phyloP scores from a whole-genome alignment of 2,797 vertebrate genomes.

The Muscicapa striata region DNA sequence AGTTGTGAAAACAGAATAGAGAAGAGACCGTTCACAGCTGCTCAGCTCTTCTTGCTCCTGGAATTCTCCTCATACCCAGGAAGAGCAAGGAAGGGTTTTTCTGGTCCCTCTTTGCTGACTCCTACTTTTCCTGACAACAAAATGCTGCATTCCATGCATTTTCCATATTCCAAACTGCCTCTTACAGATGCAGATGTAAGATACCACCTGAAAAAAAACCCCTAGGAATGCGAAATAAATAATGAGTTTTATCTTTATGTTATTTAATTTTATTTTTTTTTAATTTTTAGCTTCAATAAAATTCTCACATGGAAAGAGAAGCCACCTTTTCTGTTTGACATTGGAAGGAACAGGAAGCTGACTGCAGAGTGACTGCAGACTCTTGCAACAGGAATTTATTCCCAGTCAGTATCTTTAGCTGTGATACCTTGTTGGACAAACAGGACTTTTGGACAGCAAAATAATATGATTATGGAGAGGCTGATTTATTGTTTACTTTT shows the following conservation, averaged over 20 bases:
- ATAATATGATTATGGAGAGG: too few relatives aligned
- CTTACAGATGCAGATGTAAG: not conserved
- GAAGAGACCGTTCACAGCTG: not conserved
- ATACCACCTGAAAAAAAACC: not conserved
- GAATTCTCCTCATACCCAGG: not conserved
- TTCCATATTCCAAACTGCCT: not conserved
- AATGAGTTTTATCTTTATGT: not conserved
- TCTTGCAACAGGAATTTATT: not conserved
- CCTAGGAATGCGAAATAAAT: not conserved
- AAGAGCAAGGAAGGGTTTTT: not conserved
- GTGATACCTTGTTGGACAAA: not conserved
- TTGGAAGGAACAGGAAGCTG: not conserved
- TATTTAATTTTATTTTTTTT: not conserved
- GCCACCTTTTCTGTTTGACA: not conserved
- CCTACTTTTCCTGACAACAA: not conserved
- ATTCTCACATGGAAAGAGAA: not conserved
- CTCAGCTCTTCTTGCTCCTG: not conserved
- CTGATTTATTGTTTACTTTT: too few relatives aligned
- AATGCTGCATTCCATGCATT: not conserved
- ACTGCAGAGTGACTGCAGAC: too few relatives aligned
- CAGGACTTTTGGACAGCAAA: too few relatives aligned
- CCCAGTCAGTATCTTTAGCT: not conserved
- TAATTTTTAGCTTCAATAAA: not conserved
- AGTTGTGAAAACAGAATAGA: not conserved
- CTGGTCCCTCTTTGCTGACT: not conserved